Evolutionary conservation across 2,113 vertebrate genomes (phyloP).

Genomic region (Protomyctophum bolini): DNA sequence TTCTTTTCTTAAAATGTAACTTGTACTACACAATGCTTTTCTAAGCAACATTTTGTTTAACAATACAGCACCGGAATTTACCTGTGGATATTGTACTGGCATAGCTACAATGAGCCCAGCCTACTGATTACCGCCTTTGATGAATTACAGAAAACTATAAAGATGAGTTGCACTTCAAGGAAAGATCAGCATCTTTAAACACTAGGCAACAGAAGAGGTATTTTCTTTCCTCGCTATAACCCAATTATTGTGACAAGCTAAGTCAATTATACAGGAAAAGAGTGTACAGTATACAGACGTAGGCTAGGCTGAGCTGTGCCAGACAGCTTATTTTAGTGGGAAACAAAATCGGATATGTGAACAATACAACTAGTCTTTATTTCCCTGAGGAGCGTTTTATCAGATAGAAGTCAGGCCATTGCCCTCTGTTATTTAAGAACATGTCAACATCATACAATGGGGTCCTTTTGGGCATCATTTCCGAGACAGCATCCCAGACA

Average conservation of each 20-base stretch:
- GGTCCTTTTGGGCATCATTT: conserved; percentile 63
- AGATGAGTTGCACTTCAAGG: conserved; percentile 24
- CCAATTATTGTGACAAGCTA: conserved; percentile 45
- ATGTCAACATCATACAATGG: conserved; percentile 66
- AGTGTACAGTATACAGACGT: conserved; percentile 27
- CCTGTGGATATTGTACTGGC: conserved; percentile 21
- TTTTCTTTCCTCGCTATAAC: conserved; percentile 40
- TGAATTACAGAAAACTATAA: conserved; percentile 33
- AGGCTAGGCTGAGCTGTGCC: conserved; percentile 27
- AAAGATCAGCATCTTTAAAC: conserved; percentile 56
- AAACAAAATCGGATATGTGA: conserved; percentile 48
- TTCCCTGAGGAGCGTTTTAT: conserved; percentile 57
- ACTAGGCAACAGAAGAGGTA: conserved; percentile 39
- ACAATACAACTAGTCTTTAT: conserved; percentile 45
- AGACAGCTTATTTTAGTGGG: conserved; percentile 44
- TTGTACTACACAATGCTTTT: too few relatives aligned
- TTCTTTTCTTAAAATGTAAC: too few relatives aligned
- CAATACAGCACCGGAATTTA: conserved; percentile 1
- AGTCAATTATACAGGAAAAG: conserved; percentile 53
- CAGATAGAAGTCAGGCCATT: conserved; percentile 45
- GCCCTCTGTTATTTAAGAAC: conserved; percentile 54
- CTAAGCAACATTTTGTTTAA: too few relatives aligned
- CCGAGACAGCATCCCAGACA: conserved; percentile 57
- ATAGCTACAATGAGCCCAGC: conserved; percentile 13
- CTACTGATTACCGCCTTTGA: conserved; percentile 17